Percentiles rank a stretch among this genome's conserved stretches.
Evolutionary conservation across 2,113 vertebrate genomes (phyloP).

Genomic region (Odobenus rosmarus): DNA sequence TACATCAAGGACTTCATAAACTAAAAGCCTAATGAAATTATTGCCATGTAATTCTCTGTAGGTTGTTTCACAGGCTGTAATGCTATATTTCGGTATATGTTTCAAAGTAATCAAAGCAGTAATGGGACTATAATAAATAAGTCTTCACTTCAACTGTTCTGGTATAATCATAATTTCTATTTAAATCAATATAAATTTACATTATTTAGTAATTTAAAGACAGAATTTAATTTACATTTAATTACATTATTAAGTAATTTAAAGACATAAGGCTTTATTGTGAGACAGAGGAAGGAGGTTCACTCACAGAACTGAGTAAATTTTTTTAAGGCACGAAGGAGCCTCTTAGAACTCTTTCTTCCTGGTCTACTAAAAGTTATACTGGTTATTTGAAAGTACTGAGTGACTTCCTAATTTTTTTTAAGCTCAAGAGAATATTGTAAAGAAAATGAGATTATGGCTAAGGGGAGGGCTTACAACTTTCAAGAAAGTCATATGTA

Average conservation of each 20-base stretch:
- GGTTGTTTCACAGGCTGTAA: not conserved
- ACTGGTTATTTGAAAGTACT: not conserved
- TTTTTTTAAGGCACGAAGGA: not conserved
- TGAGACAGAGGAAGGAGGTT: not conserved
- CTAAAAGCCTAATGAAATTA: conserved; percentile 17
- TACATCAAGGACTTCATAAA: conserved; percentile 25
- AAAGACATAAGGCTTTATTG: not conserved
- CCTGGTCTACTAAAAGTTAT: not conserved
- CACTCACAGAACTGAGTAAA: not conserved
- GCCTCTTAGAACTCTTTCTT: not conserved
- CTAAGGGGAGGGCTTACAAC: not conserved
- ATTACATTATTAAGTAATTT: not conserved
- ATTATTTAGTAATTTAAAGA: not conserved
- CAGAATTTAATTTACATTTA: not conserved
- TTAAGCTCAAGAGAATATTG: not conserved
- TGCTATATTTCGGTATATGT: not conserved
- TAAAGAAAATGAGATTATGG: not conserved
- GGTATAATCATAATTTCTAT: not conserved
- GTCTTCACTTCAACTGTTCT: not conserved
- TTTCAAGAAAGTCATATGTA: conserved; percentile 14
- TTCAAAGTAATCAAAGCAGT: not conserved
- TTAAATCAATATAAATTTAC: not conserved
- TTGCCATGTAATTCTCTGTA: not conserved
- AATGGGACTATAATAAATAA: not conserved
- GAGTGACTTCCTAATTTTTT: not conserved